Evolutionary conservation across 2,888 invertebrate species (phyloP).

Genomic region (Anthophora plumipes): DNA sequence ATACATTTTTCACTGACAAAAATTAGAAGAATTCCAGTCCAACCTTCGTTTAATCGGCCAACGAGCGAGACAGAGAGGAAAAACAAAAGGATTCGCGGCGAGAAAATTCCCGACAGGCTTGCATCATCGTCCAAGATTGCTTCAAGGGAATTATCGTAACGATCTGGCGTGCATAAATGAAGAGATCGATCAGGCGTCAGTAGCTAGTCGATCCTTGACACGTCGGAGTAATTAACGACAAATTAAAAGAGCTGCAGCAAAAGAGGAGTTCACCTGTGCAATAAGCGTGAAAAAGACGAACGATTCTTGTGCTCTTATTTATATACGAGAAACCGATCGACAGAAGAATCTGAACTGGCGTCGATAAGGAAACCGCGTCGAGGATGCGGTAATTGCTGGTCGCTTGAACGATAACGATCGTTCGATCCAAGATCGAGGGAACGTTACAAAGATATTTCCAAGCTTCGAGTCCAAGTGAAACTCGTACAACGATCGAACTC

Average conservation of each 20-base stretch:
- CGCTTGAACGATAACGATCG: constrained; percentile 60
- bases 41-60: too few relatives aligned
- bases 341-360: neutral
- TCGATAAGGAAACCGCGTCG: constrained; percentile 50
- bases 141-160: neutral
- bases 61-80: too few relatives aligned
- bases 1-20: too few relatives aligned
- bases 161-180: neutral
- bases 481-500: constrained; percentile 11
- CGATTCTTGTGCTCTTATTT: constrained; percentile 20
- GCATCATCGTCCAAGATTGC: neutral
- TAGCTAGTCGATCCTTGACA: neutral
- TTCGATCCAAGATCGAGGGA: constrained; percentile 57
- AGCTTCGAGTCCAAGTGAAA: constrained; percentile 18
- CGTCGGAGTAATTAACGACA: constrained; percentile 36
- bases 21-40: too few relatives aligned
- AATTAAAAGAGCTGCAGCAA: constrained; percentile 17
- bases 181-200: constrained; percentile 19
- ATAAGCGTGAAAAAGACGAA: neutral
- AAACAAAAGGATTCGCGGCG: neutral
- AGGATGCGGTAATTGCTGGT: constrained; percentile 57
- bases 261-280: too few relatives aligned
- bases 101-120: neutral
- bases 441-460: neutral
- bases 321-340: constrained; percentile 9